Percentiles rank a stretch among this genome's conserved stretches.
These are phyloP conservation scores for Tragulus kanchil DNA, from an alignment of 2,113 vertebrate species.

Conservation along the genomic window DNA sequence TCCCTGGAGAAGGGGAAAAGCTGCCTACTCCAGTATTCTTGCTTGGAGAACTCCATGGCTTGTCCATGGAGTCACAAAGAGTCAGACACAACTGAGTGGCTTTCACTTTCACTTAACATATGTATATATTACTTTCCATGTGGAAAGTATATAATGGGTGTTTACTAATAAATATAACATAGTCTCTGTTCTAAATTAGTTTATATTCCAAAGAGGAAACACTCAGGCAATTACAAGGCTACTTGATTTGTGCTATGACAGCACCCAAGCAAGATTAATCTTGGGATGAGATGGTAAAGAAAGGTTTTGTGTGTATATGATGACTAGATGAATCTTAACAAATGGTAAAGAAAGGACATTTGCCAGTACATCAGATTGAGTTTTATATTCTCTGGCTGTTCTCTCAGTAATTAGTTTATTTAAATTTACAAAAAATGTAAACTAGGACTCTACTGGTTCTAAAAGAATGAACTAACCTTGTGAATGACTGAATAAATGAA, in stretches of 20 bases:
- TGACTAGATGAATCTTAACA: not conserved
- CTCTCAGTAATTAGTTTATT: conserved; percentile 73
- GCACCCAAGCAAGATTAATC: not conserved
- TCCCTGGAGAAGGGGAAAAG: no score
- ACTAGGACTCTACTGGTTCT: conserved; percentile 35
- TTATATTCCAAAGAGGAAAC: not conserved
- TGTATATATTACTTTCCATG: not conserved
- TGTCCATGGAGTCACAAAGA: no score
- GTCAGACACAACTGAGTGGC: no score
- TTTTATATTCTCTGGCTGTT: conserved; percentile 52
- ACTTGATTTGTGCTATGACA: not conserved
- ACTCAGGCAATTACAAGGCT: not conserved
- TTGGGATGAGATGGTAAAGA: not conserved
- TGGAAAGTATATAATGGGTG: not conserved
- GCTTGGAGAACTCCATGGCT: no score
- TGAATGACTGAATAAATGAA: conserved; percentile 71
- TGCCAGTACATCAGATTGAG: not conserved
- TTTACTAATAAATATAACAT: not conserved
- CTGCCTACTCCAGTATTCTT: no score
- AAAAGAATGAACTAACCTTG: conserved; percentile 49
- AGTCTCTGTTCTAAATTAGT: not conserved
- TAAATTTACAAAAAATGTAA: conserved; percentile 70
- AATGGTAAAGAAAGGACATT: no score
- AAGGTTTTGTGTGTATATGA: not conserved
- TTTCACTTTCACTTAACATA: no score